phyloP scores from a whole-genome alignment of 2,797 vertebrate genomes.

The Lutjanus campechanus region DNA sequence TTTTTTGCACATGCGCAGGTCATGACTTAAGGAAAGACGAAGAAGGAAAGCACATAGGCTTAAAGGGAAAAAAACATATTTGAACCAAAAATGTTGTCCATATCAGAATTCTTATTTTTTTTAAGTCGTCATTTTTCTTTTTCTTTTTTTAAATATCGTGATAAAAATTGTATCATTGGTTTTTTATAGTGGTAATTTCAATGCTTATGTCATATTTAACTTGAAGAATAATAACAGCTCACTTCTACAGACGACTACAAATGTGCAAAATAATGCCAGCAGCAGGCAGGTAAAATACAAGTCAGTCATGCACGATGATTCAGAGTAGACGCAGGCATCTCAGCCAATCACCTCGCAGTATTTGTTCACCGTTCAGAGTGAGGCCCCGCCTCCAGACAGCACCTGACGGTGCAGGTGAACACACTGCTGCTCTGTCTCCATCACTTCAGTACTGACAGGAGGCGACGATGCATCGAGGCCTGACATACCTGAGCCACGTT shows the following conservation, averaged over 20 bases:
- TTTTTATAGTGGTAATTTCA: too few relatives aligned
- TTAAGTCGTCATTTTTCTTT: background rate
- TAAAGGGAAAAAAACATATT: too few relatives aligned
- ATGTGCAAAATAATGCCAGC: background rate
- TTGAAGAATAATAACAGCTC: background rate
- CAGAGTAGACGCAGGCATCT: background rate
- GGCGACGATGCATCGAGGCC: slow-evolving; percentile 62
- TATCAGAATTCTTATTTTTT: too few relatives aligned
- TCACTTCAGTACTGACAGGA: slow-evolving; percentile 52
- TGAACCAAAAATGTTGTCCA: too few relatives aligned
- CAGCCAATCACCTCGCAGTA: slow-evolving; percentile 41
- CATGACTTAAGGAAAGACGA: too few relatives aligned
- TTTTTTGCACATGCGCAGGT: too few relatives aligned
- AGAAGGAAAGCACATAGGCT: too few relatives aligned
- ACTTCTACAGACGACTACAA: too few relatives aligned
- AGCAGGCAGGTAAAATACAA: background rate
- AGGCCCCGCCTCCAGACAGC: slow-evolving; percentile 63
- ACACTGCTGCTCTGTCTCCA: slow-evolving; percentile 26
- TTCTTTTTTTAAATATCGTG: too few relatives aligned
- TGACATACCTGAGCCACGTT: slow-evolving; percentile 32
- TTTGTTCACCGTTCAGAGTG: slow-evolving; percentile 17
- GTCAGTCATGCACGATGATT: background rate
- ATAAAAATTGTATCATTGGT: background rate
- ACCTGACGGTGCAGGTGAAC: slow-evolving; percentile 64
- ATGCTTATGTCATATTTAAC: too few relatives aligned